Base-by-base conservation (phyloP, 2,113 vertebrate genomes). In the Podiceps cristatus region DNA sequence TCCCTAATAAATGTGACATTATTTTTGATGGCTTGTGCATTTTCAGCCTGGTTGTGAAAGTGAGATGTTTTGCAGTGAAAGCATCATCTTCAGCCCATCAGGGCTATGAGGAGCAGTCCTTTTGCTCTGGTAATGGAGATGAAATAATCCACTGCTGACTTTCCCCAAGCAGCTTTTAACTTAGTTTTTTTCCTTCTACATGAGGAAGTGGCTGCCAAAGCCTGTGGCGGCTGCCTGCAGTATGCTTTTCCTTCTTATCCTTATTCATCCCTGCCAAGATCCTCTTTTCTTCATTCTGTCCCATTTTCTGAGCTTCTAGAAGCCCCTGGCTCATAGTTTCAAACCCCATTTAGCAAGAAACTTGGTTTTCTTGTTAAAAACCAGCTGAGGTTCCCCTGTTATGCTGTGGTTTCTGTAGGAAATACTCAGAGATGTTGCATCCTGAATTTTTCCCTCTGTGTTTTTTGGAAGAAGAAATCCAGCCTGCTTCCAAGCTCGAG, bases 131-230 rank as follows among this genome's bases (percentile, higher is more conserved):
- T 85, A 90, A 82, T 17, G 14, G 81, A 91, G 66, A 85, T 42
- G 49, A 95, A 96, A 96, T 93, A 91, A 96, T 72, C 66, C 69
- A 67, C 33, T 78, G 84, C 80, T 91, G 87, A 95, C 73, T 93
- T 96, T 96, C 81, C 72, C 86, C 87, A 90, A 96, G 92, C 84
- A 86, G 90, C 86, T 95, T 96, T 97, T 87, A 91, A 79, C 86
- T 81, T 81, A 59, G 0, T 15, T 92, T 89, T 85, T 93, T 72
- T 29, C 40, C 60, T 68, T 94, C 71, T 82, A 79, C 81, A 79
- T 20, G 35, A 90, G 33, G 56, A 96, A 89, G 76, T 75, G 76
- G 42, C 89, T 97, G 96, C 94, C 93, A 96, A 95, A 95, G 89
- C 72, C 89, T 2, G 17, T 93, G 89, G 72, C 91, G 94, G 64